Base-by-base conservation (phyloP, 2,888 invertebrate genomes). In the Hoplodrina blanda region DNA sequence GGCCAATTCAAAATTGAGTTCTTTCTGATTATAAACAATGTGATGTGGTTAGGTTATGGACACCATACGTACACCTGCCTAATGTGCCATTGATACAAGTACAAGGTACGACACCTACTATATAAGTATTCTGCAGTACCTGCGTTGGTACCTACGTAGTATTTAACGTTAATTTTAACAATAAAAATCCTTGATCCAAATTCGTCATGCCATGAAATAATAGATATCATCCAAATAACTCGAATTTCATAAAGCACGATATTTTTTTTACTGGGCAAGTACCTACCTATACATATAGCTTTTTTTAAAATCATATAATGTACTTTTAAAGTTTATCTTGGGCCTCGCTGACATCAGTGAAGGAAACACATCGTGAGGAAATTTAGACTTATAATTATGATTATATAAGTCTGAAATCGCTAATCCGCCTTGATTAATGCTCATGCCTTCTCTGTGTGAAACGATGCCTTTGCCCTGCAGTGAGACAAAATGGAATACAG, bases 171-270 rank as follows among this genome's bases (percentile, higher is more conserved):
- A 80, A 63, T 66, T 75, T 44, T 59, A 62, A 79, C 84, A 78
- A 77, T 82, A 86, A 81, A 65, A 80, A 69, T 67, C 86, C 81
- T 87, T 80, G 81, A 30, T 77, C 73, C 67, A 74, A 78, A 82
- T 88, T 86, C 66, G 76, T 84, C 81, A 82, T 72, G 54, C 50
- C 49, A 15, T 62, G 20, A 52, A 20, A 30, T 57, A 73, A 78
- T 46, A 41, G 41, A 6, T 78, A 80, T 52, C 49, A 50, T 41
- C n/a, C 46, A 50, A 46, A 54, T 76, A 60, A 59, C 41, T 33
- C 11, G 19, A 56, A 69, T 60, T 69, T n/a, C 17, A 11, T 3
- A 13, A 10, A 62, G 61, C 11, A 20, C 4, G 4, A 41, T 41
- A 41, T 41, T 41, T 41, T 13, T 1, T 41, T 41, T 13, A 33